Percentiles rank a stretch among this genome's conserved stretches.
Evolutionary conservation across 2,888 invertebrate genomes (phyloP).

Genomic region (Oscheius sp.): DNA sequence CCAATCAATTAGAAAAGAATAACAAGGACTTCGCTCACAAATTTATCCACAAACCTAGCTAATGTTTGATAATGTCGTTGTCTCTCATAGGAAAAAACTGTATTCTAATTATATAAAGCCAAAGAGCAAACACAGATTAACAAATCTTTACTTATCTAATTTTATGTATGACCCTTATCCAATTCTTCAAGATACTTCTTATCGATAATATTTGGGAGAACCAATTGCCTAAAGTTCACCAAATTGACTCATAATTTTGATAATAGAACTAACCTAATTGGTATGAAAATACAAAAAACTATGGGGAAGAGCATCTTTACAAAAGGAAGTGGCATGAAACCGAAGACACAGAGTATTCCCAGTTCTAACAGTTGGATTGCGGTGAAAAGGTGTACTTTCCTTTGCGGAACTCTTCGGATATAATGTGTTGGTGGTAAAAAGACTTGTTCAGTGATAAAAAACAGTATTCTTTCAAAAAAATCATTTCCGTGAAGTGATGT

Average conservation of each 20-base stretch:
- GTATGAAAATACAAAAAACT: constrained; percentile 70
- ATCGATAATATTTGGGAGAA: neutral
- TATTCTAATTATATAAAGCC: no score
- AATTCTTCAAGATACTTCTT: neutral
- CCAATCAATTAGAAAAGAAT: no score
- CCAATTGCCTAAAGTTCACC: neutral
- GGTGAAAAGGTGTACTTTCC: constrained; percentile 74
- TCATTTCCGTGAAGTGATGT: constrained; percentile 74
- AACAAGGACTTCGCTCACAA: no score
- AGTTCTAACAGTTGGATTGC: constrained; percentile 73
- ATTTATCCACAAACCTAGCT: no score
- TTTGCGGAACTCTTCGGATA: constrained; percentile 73
- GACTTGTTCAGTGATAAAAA: constrained; percentile 75
- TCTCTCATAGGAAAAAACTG: no score
- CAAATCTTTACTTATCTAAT: no score
- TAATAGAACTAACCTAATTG: constrained; percentile 51
- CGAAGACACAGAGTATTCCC: constrained; percentile 72
- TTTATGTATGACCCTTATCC: neutral
- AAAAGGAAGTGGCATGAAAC: constrained; percentile 73
- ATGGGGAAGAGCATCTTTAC: constrained; percentile 77
- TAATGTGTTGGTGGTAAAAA: constrained; percentile 71
- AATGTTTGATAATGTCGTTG: no score
- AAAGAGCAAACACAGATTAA: no score
- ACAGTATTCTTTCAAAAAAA: constrained; percentile 73
- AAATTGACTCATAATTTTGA: neutral